Conservation (phyloP, 2,113 vertebrate genomes). For the Leucoraja erinaceus region DNA sequence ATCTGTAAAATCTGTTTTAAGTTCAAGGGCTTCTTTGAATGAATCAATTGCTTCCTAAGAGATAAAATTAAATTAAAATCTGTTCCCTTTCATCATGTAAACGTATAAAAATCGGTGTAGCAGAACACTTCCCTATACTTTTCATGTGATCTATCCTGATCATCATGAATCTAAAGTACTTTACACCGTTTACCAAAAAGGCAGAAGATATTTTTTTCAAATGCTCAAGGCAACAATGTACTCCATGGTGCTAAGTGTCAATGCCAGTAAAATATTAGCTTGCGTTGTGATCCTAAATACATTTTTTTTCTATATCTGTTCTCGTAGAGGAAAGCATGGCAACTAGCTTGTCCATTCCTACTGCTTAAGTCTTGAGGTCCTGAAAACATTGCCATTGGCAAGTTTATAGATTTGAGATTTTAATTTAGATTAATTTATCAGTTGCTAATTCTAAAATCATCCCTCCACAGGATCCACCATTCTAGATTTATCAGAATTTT, state of each 20-base stretch:
- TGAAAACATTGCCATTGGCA: background rate
- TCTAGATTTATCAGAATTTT: background rate
- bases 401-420: background rate
- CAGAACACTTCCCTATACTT: background rate
- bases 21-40: constrained; percentile 89
- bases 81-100: background rate
- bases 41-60: constrained; percentile 90
- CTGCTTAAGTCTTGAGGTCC: background rate
- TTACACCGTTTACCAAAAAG: background rate
- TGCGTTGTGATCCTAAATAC: background rate
- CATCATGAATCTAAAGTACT: background rate
- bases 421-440: background rate
- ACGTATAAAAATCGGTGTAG: background rate
- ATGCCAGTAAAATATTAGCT: background rate
- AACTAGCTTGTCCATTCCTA: background rate
- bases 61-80: background rate
- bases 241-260: background rate
- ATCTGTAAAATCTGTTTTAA: constrained; percentile 92
- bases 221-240: background rate
- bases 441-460: background rate
- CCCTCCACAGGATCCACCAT: background rate
- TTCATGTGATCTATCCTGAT: background rate
- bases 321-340: background rate
- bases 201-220: background rate
- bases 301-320: background rate